Evolutionary conservation across 2,797 vertebrate species (phyloP), one percentile per base, ranked within the genome.

Genomic region (Myotis pilosus): DNA sequence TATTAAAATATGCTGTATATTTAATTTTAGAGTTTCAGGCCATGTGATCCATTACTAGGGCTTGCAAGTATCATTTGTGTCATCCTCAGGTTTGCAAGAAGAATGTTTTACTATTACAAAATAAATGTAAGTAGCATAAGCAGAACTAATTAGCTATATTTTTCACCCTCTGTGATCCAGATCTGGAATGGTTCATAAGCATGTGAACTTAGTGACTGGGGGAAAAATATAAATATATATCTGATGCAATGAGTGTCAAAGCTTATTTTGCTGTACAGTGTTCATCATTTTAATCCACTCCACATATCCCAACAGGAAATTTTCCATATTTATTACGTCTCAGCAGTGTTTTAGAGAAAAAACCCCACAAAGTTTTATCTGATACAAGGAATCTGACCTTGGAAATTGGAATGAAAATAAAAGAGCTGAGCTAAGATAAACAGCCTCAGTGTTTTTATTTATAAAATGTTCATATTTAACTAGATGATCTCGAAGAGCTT

Each of bases 101-200:
- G 94, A 92, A 92, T 33, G 10, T 2, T 89, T 22, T 33, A 10
- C 41, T 75, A 16, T 69, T 92, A 41, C 81, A 92, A 95, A 66
- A 91, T 64, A 91, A 87, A 91, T 49, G n/a, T 30, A 68, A 83
- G n/a, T 72, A 92, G 53, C 75, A 79, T 79, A 84, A 68, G 53
- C 28, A 84, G 68, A 71, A 51, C 51, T 79, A 95, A 82, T 92
- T 93, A 86, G 55, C 76, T 79, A 13, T 91, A 83, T 80, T 94
- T 96, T 93, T 76, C 80, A 78, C 28, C 87, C 72, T 92, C 82
- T 62, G n/a, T 71, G 66, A 62, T 92, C 7, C 72, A n/a, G 8
- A n/a, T 87, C 62, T 84, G 38, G 49, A 76, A 75, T 69, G 19
- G 55, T 90, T 95, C 36, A 44, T 79, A 69, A 66, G 76, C 38